A percentile compares a stretch with the other conserved stretches of the same genome.
Evolutionary conservation across 2,113 vertebrate species (phyloP).

Genomic region (Pongo pygmaeus): DNA sequence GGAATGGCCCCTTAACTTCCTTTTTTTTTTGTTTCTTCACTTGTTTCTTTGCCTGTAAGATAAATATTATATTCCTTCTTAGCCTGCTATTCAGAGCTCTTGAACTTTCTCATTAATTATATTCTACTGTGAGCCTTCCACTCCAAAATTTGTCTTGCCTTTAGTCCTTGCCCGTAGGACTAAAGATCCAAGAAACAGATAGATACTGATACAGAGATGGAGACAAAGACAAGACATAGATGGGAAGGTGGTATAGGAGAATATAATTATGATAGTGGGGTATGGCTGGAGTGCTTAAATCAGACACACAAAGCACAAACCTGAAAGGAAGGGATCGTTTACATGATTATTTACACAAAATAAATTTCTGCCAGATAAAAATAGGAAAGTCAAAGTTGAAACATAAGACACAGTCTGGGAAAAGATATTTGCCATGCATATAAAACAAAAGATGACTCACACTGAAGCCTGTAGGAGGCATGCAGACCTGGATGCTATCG

Average conservation of each 20-base stretch:
- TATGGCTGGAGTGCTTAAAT: not conserved
- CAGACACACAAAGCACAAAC: not conserved
- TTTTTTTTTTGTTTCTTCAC: slow-evolving; percentile 64
- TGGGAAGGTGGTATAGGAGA: not conserved
- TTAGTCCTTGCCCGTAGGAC: not conserved
- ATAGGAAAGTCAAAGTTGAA: slow-evolving; percentile 28
- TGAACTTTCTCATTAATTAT: slow-evolving; percentile 33
- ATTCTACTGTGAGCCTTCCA: not conserved
- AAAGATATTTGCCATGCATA: not conserved
- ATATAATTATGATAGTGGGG: not conserved
- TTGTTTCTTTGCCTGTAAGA: slow-evolving; percentile 69
- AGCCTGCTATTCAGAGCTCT: slow-evolving; percentile 27
- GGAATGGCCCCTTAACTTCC: slow-evolving; percentile 26
- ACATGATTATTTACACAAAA: slow-evolving; percentile 27
- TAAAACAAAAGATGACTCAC: slow-evolving; percentile 24
- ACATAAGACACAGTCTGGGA: not conserved
- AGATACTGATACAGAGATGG: not conserved
- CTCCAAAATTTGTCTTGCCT: slow-evolving; percentile 32
- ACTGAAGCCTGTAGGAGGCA: not conserved
- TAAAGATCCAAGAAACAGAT: not conserved
- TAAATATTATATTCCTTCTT: slow-evolving; percentile 42
- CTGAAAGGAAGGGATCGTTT: not conserved
- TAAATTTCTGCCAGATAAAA: slow-evolving; percentile 32
- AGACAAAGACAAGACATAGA: not conserved
- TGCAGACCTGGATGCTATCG: not conserved